A percentile compares a stretch with the other conserved stretches of the same genome.
Evolutionary conservation across 2,113 vertebrate species (phyloP).

Genomic region (Halcyon malimbica): DNA sequence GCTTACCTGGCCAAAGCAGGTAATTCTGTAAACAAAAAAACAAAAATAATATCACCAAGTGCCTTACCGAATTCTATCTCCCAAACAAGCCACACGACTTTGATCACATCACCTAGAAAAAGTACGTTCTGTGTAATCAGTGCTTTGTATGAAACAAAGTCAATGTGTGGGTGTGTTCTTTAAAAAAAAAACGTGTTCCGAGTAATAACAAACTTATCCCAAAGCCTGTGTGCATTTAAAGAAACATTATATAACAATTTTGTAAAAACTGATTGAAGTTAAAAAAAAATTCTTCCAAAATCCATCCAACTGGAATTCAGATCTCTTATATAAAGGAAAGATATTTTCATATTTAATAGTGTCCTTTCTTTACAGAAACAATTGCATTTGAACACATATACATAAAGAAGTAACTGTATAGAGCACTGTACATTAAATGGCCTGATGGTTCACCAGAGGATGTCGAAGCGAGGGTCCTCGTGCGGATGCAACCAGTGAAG

Average conservation of each 20-base stretch:
- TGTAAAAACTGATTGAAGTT: slow-evolving; percentile 78
- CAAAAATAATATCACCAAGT: slow-evolving; percentile 79
- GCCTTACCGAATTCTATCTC: slow-evolving; percentile 69
- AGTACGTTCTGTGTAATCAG: slow-evolving; percentile 69
- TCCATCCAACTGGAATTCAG: slow-evolving; percentile 80
- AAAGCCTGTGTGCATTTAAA: slow-evolving; percentile 80
- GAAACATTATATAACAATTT: slow-evolving; percentile 76
- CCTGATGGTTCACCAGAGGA: slow-evolving; percentile 76
- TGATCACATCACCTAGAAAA: slow-evolving; percentile 75
- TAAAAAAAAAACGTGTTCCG: slow-evolving; percentile 71
- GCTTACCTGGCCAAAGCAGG: slow-evolving; percentile 81
- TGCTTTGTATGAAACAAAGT: slow-evolving; percentile 79
- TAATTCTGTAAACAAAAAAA: slow-evolving; percentile 91
- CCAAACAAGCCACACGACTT: slow-evolving; percentile 72
- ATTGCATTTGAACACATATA: slow-evolving; percentile 82
- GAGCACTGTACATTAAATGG: slow-evolving; percentile 71
- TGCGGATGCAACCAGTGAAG: slow-evolving; percentile 85
- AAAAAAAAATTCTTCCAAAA: slow-evolving; percentile 82
- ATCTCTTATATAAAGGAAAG: slow-evolving; percentile 85
- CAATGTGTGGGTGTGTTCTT: slow-evolving; percentile 66
- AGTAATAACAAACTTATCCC: slow-evolving; percentile 83
- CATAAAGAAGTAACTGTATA: slow-evolving; percentile 79
- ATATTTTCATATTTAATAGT: slow-evolving; percentile 85
- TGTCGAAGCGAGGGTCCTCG: slow-evolving; percentile 58
- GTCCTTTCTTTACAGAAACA: slow-evolving; percentile 86